A percentile compares a stretch with the other conserved stretches of the same genome.
Conservation (phyloP, 2,888 invertebrate species). For the Philereme transversata region DNA sequence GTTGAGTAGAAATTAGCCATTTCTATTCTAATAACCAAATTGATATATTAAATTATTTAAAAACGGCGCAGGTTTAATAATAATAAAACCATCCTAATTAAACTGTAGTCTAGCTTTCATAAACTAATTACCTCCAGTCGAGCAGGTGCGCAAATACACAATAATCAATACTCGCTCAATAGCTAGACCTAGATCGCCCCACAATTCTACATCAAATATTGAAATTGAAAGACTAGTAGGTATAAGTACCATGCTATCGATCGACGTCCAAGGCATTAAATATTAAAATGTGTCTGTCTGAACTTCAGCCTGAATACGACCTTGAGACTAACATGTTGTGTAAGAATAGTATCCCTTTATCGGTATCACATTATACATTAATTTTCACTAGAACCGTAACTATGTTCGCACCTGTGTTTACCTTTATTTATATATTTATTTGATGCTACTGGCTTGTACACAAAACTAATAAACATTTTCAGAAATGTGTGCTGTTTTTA, state of each 20-base stretch:
- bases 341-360: constrained; percentile 6
- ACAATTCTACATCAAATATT: constrained; percentile 38
- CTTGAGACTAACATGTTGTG: constrained; percentile 57
- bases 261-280: constrained; percentile 68
- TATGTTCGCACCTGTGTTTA: background rate
- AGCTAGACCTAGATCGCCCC: constrained; percentile 45
- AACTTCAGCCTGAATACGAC: constrained; percentile 55
- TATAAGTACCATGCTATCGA: constrained; percentile 55
- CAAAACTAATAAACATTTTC: background rate
- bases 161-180: constrained; percentile 19
- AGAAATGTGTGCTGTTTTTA: background rate
- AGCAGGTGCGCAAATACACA: constrained; percentile 11
- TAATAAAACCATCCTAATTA: too few relatives aligned
- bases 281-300: constrained; percentile 73
- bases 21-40: too few relatives aligned
- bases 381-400: background rate
- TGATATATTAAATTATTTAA: too few relatives aligned
- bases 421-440: background rate
- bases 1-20: too few relatives aligned
- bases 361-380: constrained; percentile 15
- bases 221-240: constrained; percentile 31
- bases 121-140: background rate
- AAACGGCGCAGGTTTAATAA: too few relatives aligned
- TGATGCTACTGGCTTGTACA: background rate
- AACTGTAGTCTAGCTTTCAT: too few relatives aligned